These are phyloP conservation scores for pig (Sus scrofa) DNA, from an alignment of 2,113 vertebrate genomes.

Conservation along the genomic window T2T-Sscrofa CM000826.6:127962001-127962500, in stretches of 20 bases:
- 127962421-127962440: neutral
- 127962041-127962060: slow-evolving; percentile 86
- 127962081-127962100: slow-evolving; percentile 94
- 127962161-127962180: neutral
- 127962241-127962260: neutral
- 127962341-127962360: neutral
- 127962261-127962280: neutral
- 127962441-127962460: neutral
- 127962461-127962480: neutral
- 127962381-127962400: neutral
- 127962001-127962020: slow-evolving; percentile 85
- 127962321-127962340: neutral
- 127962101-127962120: slow-evolving; percentile 31
- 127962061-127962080: slow-evolving; percentile 90
- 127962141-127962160: accelerated
- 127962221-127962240: neutral
- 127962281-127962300: neutral
- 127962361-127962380: accelerated
- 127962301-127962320: neutral
- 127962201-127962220: neutral
- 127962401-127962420: neutral
- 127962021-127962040: slow-evolving; percentile 80
- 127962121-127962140: neutral
- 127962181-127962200: neutral
- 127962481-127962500: neutral